A percentile compares a stretch with the other conserved stretches of the same genome.
Conservation (phyloP, 1,140 invertebrate species). For the Nautilus pompilius region DNA sequence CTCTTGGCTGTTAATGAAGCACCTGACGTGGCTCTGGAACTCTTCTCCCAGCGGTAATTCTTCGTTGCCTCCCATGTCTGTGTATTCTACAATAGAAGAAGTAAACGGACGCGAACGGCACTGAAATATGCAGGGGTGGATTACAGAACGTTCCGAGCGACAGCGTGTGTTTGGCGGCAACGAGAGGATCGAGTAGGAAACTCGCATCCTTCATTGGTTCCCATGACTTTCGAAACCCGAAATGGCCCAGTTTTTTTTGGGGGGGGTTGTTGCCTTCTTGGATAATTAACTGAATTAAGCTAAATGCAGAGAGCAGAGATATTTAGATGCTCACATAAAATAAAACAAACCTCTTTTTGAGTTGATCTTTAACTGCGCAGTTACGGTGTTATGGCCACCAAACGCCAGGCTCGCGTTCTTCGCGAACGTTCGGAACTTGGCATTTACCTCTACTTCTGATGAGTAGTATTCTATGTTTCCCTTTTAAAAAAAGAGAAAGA, state of each 20-base stretch:
- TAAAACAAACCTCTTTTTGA: conserved; percentile 43
- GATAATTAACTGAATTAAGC: too few relatives aligned
- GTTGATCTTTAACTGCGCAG: conserved; percentile 47
- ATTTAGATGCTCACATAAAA: background rate
- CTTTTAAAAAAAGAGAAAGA: conserved; percentile 15
- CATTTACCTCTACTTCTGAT: conserved; percentile 50
- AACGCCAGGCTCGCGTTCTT: conserved; percentile 49
- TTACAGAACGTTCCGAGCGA: too few relatives aligned
- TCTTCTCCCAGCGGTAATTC: conserved; percentile 50
- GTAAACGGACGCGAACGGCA: background rate
- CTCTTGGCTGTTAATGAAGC: conserved; percentile 42
- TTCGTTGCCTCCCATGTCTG: conserved; percentile 48
- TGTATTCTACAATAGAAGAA: conserved; percentile 42
- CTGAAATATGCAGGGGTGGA: background rate
- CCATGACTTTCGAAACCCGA: too few relatives aligned
- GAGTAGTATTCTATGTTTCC: conserved; percentile 52
- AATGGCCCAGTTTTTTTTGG: too few relatives aligned
- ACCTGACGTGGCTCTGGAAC: conserved; percentile 46
- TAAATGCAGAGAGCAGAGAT: background rate
- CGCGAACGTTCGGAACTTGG: conserved; percentile 48
- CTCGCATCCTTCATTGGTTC: too few relatives aligned
- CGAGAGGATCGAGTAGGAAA: too few relatives aligned
- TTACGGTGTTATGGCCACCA: conserved; percentile 52
- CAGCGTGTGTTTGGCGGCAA: too few relatives aligned
- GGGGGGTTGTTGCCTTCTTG: too few relatives aligned